These are phyloP conservation scores for Thymelicus lineola DNA, from an alignment of 2,888 invertebrate genomes.

Conservation along the genomic window DNA sequence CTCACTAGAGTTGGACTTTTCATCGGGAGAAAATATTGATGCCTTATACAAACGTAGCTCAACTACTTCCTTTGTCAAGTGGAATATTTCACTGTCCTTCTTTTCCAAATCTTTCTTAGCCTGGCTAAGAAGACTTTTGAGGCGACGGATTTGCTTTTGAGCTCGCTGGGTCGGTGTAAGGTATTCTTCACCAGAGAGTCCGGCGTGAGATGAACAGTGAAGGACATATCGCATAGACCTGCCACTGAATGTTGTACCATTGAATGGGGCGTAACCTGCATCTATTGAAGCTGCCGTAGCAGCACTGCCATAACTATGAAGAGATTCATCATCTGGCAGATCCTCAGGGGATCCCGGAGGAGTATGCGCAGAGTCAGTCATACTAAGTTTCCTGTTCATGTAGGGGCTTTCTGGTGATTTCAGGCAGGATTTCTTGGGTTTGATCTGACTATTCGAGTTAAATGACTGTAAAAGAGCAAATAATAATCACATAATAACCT, in stretches of 20 bases:
- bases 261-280: constrained; percentile 92
- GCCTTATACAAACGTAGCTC: constrained; percentile 92
- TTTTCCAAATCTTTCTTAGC: constrained; percentile 91
- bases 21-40: constrained; percentile 91
- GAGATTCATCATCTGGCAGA: constrained; percentile 90
- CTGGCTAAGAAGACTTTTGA: constrained; percentile 89
- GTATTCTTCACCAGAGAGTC: constrained; percentile 92
- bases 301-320: constrained; percentile 91
- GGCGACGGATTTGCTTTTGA: constrained; percentile 90
- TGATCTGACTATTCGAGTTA: constrained; percentile 69
- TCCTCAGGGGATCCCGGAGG: constrained; percentile 87
- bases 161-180: constrained; percentile 95
- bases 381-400: constrained; percentile 68
- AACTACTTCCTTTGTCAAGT: constrained; percentile 91
- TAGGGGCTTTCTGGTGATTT: constrained; percentile 65
- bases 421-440: constrained; percentile 70
- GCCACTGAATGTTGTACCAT: constrained; percentile 89
- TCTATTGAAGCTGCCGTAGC: constrained; percentile 93
- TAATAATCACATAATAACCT: not conserved
- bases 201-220: constrained; percentile 93
- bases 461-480: constrained; percentile 67
- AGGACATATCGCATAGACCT: constrained; percentile 92
- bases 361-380: constrained; percentile 83
- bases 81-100: constrained; percentile 92
- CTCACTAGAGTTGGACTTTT: constrained; percentile 91